These are phyloP conservation scores for Ophioderma brevispina DNA, from an alignment of 35 echinoderm and acorn worm genomes.

Conservation along the genomic window DNA sequence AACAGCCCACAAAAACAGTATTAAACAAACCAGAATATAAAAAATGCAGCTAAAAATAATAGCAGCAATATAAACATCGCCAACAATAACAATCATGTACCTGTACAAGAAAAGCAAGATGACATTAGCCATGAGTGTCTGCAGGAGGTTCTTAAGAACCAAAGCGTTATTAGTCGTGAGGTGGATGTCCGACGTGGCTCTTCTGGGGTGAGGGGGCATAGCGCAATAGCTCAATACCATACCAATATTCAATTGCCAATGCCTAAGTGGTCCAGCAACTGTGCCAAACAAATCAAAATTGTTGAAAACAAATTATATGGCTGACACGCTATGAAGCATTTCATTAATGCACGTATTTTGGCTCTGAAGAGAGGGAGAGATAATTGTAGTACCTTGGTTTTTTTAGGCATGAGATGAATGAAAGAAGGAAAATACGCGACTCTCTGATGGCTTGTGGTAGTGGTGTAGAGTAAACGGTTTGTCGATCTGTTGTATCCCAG, in stretches of 20 bases:
- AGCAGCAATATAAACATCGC: not conserved
- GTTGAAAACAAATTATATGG: too few relatives aligned
- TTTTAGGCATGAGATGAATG: constrained; percentile 24
- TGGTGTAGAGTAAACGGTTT: constrained; percentile 72
- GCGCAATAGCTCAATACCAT: constrained; percentile 79
- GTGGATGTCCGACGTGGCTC: constrained; percentile 57
- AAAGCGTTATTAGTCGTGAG: constrained; percentile 89
- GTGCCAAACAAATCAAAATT: not conserved
- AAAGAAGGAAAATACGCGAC: constrained; percentile 92
- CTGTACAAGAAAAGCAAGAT: constrained; percentile 93
- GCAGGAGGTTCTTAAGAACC: constrained; percentile 92
- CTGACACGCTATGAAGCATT: too few relatives aligned
- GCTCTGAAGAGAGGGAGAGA: too few relatives aligned
- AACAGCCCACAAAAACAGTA: too few relatives aligned
- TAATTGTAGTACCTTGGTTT: too few relatives aligned
- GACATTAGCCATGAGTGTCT: constrained; percentile 96
- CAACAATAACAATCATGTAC: constrained; percentile 16
- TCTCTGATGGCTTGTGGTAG: constrained; percentile 86
- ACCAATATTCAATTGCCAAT: constrained; percentile 79
- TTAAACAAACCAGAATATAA: too few relatives aligned
- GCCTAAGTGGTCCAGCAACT: constrained; percentile 94
- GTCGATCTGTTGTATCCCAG: constrained; percentile 90
- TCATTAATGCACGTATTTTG: too few relatives aligned
- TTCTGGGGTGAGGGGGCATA: constrained; percentile 94
- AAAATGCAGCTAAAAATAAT: not conserved